Evolutionary conservation across 2,113 vertebrate genomes (phyloP), one percentile per base, ranked within the genome.

Genomic region (Coturnix japonica): DNA sequence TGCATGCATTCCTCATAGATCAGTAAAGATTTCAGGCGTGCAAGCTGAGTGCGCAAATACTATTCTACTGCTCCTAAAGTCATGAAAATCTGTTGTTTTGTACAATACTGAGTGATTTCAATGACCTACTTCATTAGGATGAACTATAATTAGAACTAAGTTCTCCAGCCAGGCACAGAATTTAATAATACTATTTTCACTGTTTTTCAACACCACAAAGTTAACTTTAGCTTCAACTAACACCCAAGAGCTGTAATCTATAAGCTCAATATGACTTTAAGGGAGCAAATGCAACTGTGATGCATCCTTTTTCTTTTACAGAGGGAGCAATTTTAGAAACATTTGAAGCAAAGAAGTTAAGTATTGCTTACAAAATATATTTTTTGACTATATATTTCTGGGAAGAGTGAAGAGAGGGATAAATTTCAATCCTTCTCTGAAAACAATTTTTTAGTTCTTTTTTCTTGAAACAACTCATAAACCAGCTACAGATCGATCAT

Each of bases 381-480:
- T 41, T 84, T 71, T 57, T 61, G 28, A 53, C 65, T 83, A 70
- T 31, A 54, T 14, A 61, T 75, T 86, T 89, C 41, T 69, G 21
- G 25, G 71, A 81, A 87, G 57, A 63, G 43, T 77, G 35, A 49
- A 84, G 31, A 67, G 16, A 59, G 85, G 7, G 2, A 17, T 4
- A 92, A 89, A 70, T 67, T 66, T 18, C 44, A 87, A 25, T 25
- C 31, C 33, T 90, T 72, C 44, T 73, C 60, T 71, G 46, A 91
- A 92, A 82, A 69, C 23, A 87, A 84, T 41, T 81, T 75, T 49
- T 53, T 83, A 54, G 35, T 43, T 23, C 4, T 72, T 82, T 77
- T 61, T 88, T 69, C 61, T 81, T 73, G 37, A 85, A 91, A 85
- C 65, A 93, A 57, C 10, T 76, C 63, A 67, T 44, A 85, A 93